Percentiles rank a stretch among this genome's conserved stretches.
Evolutionary conservation across 2,113 vertebrate genomes (phyloP).

Genomic region (Cynocephalus volans): DNA sequence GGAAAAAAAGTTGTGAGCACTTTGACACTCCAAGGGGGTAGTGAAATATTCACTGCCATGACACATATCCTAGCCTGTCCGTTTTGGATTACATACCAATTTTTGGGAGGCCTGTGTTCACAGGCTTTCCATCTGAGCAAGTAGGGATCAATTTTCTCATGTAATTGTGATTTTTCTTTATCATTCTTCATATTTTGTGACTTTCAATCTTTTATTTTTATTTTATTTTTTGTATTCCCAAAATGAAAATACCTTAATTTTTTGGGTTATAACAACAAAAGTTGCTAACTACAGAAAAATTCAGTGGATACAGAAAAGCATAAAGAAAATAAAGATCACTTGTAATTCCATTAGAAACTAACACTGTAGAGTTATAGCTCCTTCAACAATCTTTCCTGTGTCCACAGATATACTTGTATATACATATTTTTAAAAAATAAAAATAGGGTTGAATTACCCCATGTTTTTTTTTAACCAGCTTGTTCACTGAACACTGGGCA

Average conservation of each 20-base stretch:
- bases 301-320: not conserved
- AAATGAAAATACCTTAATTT: conserved; percentile 35
- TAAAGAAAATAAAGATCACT: not conserved
- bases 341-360: conserved; percentile 26
- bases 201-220: not conserved
- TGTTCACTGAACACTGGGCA: not conserved
- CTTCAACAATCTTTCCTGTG: not conserved
- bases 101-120: not conserved
- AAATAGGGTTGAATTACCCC: not conserved
- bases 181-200: conserved; percentile 50
- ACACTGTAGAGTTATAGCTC: not conserved
- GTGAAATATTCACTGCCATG: not conserved
- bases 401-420: not conserved
- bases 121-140: not conserved
- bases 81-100: not conserved
- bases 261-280: conserved; percentile 18
- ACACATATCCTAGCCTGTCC: not conserved
- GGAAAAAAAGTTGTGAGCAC: not conserved
- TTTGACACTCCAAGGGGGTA: not conserved
- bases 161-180: conserved; percentile 47
- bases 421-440: not conserved
- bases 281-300: conserved; percentile 12
- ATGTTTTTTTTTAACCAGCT: not conserved
- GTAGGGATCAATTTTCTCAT: not conserved
- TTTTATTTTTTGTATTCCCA: not conserved